phyloP scores from a whole-genome alignment of 2,113 vertebrate genomes.

The Oenanthe oenanthe region DNA sequence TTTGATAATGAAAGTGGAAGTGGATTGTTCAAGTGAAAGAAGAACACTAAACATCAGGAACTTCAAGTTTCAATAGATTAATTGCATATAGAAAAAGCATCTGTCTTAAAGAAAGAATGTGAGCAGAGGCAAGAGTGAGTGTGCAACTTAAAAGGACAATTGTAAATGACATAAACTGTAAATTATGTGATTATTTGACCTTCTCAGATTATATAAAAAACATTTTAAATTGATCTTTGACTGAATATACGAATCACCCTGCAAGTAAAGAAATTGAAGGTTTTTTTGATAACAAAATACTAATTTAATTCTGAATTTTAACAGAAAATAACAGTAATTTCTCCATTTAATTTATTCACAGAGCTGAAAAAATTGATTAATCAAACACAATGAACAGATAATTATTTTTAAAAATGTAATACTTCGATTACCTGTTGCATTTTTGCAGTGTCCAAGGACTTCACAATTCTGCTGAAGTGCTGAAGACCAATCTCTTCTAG shows the following conservation, averaged over 20 bases:
- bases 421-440: constrained; percentile 80
- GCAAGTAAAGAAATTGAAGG: neutral
- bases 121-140: neutral
- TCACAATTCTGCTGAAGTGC: constrained; percentile 81
- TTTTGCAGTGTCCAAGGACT: constrained; percentile 79
- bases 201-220: neutral
- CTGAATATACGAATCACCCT: neutral
- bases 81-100: neutral
- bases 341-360: neutral
- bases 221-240: neutral
- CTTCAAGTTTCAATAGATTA: neutral
- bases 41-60: neutral
- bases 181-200: neutral
- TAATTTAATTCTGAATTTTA: neutral
- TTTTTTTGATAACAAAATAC: neutral
- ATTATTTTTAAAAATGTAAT: neutral
- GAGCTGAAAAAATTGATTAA: neutral
- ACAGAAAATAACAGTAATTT: neutral
- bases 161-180: neutral
- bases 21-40: neutral
- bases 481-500: constrained; percentile 85
- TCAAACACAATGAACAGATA: neutral
- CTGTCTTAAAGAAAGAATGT: neutral
- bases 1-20: neutral
- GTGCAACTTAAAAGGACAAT: neutral